phyloP scores from a whole-genome alignment of 2,888 invertebrate species.

The Artemia sinica region DNA sequence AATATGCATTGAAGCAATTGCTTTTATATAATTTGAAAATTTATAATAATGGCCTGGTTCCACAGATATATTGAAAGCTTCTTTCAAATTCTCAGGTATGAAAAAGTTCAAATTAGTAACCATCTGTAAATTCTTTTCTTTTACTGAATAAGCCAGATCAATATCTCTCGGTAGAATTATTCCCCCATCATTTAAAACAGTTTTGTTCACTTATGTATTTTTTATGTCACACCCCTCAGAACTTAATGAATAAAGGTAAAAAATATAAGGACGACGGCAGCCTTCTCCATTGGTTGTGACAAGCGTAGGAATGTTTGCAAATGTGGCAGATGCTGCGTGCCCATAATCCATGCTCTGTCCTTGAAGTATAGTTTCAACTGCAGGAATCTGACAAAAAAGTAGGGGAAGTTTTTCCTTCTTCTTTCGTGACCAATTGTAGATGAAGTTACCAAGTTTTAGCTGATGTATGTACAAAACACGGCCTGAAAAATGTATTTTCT shows the following conservation, averaged over 20 bases:
- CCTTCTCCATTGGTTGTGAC: background rate
- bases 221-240: background rate
- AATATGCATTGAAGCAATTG: background rate
- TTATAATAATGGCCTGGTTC: background rate
- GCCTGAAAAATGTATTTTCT: background rate
- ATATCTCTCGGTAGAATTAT: conserved; percentile 10
- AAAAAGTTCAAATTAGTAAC: background rate
- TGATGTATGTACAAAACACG: background rate
- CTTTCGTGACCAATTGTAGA: conserved; percentile 6
- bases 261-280: background rate
- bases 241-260: background rate
- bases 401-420: background rate
- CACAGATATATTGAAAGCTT: background rate
- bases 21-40: background rate
- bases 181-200: background rate
- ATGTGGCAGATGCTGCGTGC: background rate
- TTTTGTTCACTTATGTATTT: no score
- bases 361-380: background rate
- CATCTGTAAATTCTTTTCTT: background rate
- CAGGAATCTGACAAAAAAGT: background rate
- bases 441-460: background rate
- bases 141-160: background rate
- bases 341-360: conserved; percentile 1
- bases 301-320: background rate
- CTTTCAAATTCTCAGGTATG: background rate